Base-by-base conservation (phyloP, 2,113 vertebrate genomes). In the Corvus moneduloides region DNA sequence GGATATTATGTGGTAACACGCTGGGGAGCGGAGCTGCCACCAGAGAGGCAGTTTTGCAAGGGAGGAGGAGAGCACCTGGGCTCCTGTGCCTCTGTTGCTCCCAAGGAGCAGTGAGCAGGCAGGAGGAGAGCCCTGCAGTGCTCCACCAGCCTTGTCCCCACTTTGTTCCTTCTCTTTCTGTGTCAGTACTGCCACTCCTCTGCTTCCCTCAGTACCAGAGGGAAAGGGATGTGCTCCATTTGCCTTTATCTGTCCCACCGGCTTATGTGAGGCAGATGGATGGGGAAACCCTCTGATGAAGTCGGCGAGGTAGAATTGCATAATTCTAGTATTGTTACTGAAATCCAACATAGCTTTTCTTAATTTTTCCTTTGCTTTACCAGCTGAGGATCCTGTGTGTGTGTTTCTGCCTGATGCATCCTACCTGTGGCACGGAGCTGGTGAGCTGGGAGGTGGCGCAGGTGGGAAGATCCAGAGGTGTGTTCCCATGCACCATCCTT, bases 1-100 rank as follows among this genome's bases (percentile, higher is more conserved):
- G 39, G 46, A 15, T 58, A 3, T 35, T 55, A 1, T 8, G 27
- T 35, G 35, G 3, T 52, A 16, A 67, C 63, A 43, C 7, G 18
- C 18, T 54, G n/a, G 14, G 66, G 17, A 77, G 49, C 0, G 0
- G 76, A 86, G 52, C 43, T 76, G 67, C 48, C 26, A 0, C 1
- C 0, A 4, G 39, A 41, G 44, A 43, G 30, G 39, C 5, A 17
- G 27, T 55, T 89, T 16, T 30, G 17, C 0, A 0, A 18, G 48
- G 66, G 33, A 41, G 1, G 22, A 75, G 48, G 39, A 52, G 48
- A 39, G 5, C 52, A 7, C 35, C 39, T 0, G 2, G n/a, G 26
- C 55, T 71, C 16, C 48, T 3, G 4, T 22, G 37, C 52, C 55
- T 44, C 13, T 5, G 1, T 41, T n/a, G 22, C 55, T 78, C 23